Base-by-base conservation (phyloP, 2,113 vertebrate species). In the Lamprotornis superbus region DNA sequence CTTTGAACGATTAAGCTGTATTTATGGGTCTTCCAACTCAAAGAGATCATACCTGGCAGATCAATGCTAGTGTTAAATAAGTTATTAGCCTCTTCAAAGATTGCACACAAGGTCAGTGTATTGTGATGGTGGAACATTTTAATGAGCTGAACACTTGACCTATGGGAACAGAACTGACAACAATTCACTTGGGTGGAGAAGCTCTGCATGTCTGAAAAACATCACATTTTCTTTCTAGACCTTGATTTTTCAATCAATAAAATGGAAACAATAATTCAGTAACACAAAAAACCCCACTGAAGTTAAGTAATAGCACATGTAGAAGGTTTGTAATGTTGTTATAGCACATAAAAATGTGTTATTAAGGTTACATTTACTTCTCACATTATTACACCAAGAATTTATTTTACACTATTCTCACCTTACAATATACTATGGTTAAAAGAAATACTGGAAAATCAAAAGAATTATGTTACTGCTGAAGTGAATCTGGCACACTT, bases 41-140 rank as follows among this genome's bases (percentile, higher is more conserved):
- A 89, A 92, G 85, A 90, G 52, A 94, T 90, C 90, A 81, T 95
- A 95, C 94, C 88, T 94, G 76, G 79, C 60, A 90, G 83, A 96
- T 96, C 92, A 96, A 90, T 95, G 73, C 31, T 4, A 1, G 60
- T 87, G 95, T 86, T 95, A 94, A 95, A 75, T 93, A 95, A 96
- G 85, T 95, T 57, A 88, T 96, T 96, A 97, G 35, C 90, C 71
- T 95, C 35, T 88, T 60, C 56, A 96, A 83, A 93, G 47, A 90
- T 89, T 95, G 76, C 44, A 47, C 60, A 83, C 31, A 40, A 86
- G 92, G 91, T 96, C 75, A 49, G 7, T 63, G 85, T 89, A 75
- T 95, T 95, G 85, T 64, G 59, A 9, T 83, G 52, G 78, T 83
- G 71, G 79, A 95, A 96, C 64, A 83, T 92, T 96, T 96, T 97